Evolutionary conservation across 2,797 vertebrate species (phyloP).

Genomic region (Poecilia gillii): DNA sequence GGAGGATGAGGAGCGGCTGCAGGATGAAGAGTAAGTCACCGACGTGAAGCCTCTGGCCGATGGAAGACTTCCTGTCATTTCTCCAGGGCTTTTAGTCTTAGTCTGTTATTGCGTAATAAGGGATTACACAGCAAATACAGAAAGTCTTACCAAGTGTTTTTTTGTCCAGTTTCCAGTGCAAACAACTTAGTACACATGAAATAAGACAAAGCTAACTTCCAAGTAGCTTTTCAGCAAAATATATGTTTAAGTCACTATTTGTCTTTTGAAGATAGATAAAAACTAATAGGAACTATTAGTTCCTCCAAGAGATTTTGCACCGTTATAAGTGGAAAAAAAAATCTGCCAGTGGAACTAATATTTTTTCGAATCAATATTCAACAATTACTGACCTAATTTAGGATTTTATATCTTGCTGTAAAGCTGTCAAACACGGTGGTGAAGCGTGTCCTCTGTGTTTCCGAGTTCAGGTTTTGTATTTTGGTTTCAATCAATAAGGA

Average conservation of each 20-base stretch:
- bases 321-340: not conserved
- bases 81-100: not conserved
- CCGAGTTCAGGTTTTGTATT: not conserved
- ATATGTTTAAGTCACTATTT: not conserved
- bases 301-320: too few relatives aligned
- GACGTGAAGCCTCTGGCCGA: not conserved
- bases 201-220: not conserved
- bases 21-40: slow-evolving; percentile 91
- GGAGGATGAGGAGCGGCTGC: slow-evolving; percentile 90
- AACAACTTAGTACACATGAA: not conserved
- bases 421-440: too few relatives aligned
- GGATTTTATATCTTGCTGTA: too few relatives aligned
- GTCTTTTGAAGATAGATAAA: too few relatives aligned
- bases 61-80: not conserved
- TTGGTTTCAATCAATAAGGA: not conserved
- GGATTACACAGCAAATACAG: not conserved
- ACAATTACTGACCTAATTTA: too few relatives aligned
- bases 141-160: not conserved
- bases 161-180: not conserved
- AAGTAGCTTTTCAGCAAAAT: not conserved
- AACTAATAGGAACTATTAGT: too few relatives aligned
- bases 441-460: not conserved
- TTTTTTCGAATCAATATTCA: too few relatives aligned
- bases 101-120: not conserved
- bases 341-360: too few relatives aligned